Base-by-base conservation (phyloP, 1,140 invertebrate species). In the Ceratosolen solmsi region DNA sequence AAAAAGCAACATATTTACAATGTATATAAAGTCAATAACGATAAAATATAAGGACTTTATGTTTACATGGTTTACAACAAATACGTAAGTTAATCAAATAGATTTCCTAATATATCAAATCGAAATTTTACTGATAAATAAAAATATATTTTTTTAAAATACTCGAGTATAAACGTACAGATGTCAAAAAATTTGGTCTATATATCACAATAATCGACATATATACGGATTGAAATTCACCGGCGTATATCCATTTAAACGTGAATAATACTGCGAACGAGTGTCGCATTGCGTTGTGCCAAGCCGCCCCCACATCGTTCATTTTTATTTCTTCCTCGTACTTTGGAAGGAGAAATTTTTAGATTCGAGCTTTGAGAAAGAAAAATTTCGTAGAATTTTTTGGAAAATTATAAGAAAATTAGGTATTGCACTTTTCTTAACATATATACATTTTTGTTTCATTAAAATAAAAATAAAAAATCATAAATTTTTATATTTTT, bases 211-310 rank as follows among this genome's bases (percentile, higher is more conserved):
- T 38, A 68, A 68, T 68, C 20, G 22, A 68, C 63, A n/a, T 20
- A 68, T 38, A 38, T n/a, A 27, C 56, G 22, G 33, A 68, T n/a
- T 33, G 63, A 38, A 63, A 68, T 68, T 68, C 63, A 68, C 33
- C 33, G 30, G 5, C 2, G 36, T 38, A 20, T 68, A 68, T 38
- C 36, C 0, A 68, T 68, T 68, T 68, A 68, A 38, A 68, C 20
- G 63, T n/a, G 63, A 68, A 38, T 68, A 38, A 38, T 68, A 38
- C 36, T n/a, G 36, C 2, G 33, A 38, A n/a, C 63, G 22, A 68
- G 36, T 68, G 36, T 68, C 63, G 63, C 36, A 68, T 68, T 68
- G 63, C 33, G 36, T 68, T 68, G 3, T 11, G 3, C 63, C 27
- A n/a, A 68, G 20, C 22, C 22, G 20, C 36, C 27, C 22, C 63